These are phyloP conservation scores for Crypturellus tataupa DNA, from an alignment of 2,797 vertebrate genomes.

Conservation along the genomic window DNA sequence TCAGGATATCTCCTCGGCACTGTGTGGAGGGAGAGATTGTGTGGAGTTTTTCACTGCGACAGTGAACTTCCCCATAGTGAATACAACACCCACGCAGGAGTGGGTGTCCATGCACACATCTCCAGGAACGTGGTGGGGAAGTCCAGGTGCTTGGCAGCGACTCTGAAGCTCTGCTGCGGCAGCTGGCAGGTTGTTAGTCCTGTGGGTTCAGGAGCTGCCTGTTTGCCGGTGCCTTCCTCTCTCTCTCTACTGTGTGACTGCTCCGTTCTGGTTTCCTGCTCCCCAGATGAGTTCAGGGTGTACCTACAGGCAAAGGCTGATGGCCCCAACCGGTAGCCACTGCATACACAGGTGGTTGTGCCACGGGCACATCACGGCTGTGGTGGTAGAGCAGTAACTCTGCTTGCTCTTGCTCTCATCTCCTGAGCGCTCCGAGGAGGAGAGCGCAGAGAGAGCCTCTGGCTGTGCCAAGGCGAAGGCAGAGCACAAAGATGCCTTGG, in stretches of 20 bases:
- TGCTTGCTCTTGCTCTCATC: not conserved
- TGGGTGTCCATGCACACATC: not conserved
- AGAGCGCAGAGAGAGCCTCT: not conserved
- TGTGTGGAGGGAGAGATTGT: not conserved
- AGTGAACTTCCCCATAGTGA: not conserved
- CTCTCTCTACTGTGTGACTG: not conserved
- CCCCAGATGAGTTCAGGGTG: accelerated
- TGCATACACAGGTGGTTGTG: not conserved
- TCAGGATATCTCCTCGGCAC: not conserved
- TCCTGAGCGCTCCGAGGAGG: not conserved
- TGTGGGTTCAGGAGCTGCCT: not conserved
- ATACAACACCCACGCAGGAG: not conserved
- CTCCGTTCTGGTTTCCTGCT: not conserved
- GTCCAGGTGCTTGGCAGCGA: not conserved
- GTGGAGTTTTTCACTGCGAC: not conserved
- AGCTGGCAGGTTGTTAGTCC: not conserved
- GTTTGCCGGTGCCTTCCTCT: not conserved
- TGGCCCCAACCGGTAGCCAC: not conserved
- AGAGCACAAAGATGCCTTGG: conserved; percentile 21
- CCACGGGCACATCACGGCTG: not conserved
- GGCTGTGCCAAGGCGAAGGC: not conserved
- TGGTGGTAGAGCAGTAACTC: accelerated
- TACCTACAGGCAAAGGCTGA: not conserved
- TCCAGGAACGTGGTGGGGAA: not conserved
- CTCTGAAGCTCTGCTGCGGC: not conserved